Evolutionary conservation across 2,888 invertebrate species (phyloP).

Genomic region (Keiferia lycopersicella): DNA sequence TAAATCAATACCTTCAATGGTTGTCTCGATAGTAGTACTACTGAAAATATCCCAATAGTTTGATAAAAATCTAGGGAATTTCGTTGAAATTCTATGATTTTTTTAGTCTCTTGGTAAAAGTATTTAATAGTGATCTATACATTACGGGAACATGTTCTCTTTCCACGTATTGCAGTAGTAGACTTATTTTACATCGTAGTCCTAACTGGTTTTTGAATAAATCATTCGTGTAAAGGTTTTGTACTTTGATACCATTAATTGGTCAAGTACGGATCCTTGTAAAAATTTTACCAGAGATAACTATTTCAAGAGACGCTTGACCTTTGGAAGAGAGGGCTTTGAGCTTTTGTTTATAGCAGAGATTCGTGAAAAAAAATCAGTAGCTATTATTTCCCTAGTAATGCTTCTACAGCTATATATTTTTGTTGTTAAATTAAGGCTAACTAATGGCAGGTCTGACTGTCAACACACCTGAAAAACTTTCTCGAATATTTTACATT

Average conservation of each 20-base stretch:
- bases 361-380: neutral
- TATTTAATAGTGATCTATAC: no score
- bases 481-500: no score
- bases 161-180: no score
- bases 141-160: no score
- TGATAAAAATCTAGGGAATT: neutral
- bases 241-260: neutral
- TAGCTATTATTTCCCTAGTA: no score
- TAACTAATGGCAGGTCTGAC: no score
- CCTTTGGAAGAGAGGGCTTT: neutral
- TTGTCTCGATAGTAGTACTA: no score
- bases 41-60: no score
- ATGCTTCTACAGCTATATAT: no score
- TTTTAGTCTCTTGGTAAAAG: neutral
- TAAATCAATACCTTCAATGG: neutral
- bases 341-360: neutral
- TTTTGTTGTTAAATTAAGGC: neutral
- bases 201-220: no score
- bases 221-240: neutral
- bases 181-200: no score
- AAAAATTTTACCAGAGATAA: slow-evolving; percentile 47
- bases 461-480: no score
- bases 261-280: slow-evolving; percentile 50
- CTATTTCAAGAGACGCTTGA: slow-evolving; percentile 40
- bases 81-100: neutral